Base-by-base conservation (phyloP, 2,797 vertebrate genomes). In the Enoplosus armatus region DNA sequence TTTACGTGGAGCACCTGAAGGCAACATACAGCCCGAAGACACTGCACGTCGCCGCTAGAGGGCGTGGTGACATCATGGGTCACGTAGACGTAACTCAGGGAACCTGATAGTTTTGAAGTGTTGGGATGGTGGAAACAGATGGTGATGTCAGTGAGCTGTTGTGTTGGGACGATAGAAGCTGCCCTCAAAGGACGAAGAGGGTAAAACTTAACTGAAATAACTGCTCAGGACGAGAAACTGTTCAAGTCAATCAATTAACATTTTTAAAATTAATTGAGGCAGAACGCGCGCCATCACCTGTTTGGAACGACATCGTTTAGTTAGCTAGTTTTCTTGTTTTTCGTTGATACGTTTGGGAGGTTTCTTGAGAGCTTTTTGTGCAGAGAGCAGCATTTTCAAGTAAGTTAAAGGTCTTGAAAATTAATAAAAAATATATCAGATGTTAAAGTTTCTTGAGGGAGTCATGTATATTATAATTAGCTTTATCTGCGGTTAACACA, bases 141-240 rank as follows among this genome's bases (percentile, higher is more conserved):
- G 45, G 48, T 10, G 55, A 37, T 39, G 70, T 68, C 48, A 41
- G 47, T 5, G 26, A 8, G 16, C 7, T 9, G 39, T 2, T 14
- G 67, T 2, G 11, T 8, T 7, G 53, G 5, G 20, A 41, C n/a
- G 16, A 27, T 0, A 7, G 4, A 43, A 27, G 27, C 22, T n/a
- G 26, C 20, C 20, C 39, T 22, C 1, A 16, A 4, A 6, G 2
- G 24, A 15, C 11, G 9, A 18, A 14, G 18, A 9, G 11, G 24
- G 8, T 8, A 1, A 7, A 37, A 47, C 14, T 0, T 7, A 1
- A 4, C 22, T 10, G 29, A 5, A 6, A 26, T 0, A 0, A n/a
- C 18, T 0, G 24, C 29, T 3, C 39, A 35, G 47, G 31, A 33
- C 10, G 12, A 29, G 26, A 27, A 27, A n/a, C 5, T 2, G 31